Conservation (phyloP, 1,140 invertebrate genomes). For the Dolichoris vasculosae region DNA sequence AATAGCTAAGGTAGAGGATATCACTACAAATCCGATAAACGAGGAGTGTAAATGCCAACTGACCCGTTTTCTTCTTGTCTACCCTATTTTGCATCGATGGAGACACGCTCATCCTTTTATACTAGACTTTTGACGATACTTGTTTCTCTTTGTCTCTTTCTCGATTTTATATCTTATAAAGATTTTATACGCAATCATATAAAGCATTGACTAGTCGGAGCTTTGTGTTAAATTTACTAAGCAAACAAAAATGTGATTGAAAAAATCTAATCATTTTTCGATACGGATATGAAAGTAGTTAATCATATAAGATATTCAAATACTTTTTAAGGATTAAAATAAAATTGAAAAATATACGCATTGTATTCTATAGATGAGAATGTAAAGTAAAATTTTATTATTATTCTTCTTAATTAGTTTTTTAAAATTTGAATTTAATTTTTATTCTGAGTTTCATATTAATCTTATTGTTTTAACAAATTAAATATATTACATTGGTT, state of each 20-base stretch:
- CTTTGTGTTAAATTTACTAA: background rate
- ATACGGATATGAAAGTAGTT: background rate
- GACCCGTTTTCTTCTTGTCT: background rate
- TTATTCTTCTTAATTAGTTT: background rate
- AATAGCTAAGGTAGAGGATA: no score
- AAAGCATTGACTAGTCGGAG: background rate
- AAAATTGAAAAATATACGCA: slow-evolving; percentile 6
- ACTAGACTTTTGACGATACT: background rate
- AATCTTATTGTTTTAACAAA: background rate
- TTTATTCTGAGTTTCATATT: background rate
- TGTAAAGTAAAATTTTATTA: no score
- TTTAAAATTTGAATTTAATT: background rate
- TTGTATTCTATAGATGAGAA: background rate
- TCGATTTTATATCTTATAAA: background rate
- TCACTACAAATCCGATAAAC: slow-evolving; percentile 36
- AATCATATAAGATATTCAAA: background rate
- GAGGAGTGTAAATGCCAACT: slow-evolving; percentile 20
- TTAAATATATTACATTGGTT: background rate
- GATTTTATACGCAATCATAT: background rate
- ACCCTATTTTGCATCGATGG: background rate
- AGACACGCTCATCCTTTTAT: background rate
- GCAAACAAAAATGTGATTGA: slow-evolving; percentile 34
- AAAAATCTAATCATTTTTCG: slow-evolving; percentile 17
- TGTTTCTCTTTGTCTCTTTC: background rate
- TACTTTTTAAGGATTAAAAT: background rate